Conservation (phyloP, 2,888 invertebrate genomes). For the Diachrysia chrysitis region DNA sequence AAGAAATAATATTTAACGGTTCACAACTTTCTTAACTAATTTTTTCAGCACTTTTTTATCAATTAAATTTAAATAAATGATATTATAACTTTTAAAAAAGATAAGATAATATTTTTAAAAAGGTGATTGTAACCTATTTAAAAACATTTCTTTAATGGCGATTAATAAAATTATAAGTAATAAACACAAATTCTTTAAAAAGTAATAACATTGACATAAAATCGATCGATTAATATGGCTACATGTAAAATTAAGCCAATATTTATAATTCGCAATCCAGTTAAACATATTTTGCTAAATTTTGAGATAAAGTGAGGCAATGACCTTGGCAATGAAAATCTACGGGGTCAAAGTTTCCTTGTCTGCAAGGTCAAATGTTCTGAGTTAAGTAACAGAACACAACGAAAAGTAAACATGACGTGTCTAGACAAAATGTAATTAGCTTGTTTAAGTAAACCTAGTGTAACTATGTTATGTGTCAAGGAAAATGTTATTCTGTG, state of each 20-base stretch:
- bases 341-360: slow-evolving; percentile 71
- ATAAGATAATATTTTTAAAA: too few relatives aligned
- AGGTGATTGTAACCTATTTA: too few relatives aligned
- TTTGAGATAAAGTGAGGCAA: slow-evolving; percentile 44
- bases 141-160: neutral
- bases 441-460: neutral
- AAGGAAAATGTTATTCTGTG: neutral
- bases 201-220: slow-evolving; percentile 10
- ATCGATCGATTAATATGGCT: slow-evolving; percentile 11
- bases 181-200: neutral
- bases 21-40: neutral
- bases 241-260: slow-evolving; percentile 18
- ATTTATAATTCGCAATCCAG: slow-evolving; percentile 27
- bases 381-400: slow-evolving; percentile 38
- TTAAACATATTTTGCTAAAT: slow-evolving; percentile 25
- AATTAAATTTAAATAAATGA: neutral
- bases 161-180: neutral
- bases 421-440: neutral
- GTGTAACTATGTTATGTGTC: neutral
- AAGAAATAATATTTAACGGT: too few relatives aligned
- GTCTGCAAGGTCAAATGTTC: slow-evolving; percentile 64
- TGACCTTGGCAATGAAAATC: slow-evolving; percentile 71
- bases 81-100: too few relatives aligned
- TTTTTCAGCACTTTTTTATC: neutral
- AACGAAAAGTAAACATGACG: slow-evolving; percentile 16